Base-by-base conservation (phyloP, 2,888 invertebrate genomes). In the Cosmorhoe ocellata region DNA sequence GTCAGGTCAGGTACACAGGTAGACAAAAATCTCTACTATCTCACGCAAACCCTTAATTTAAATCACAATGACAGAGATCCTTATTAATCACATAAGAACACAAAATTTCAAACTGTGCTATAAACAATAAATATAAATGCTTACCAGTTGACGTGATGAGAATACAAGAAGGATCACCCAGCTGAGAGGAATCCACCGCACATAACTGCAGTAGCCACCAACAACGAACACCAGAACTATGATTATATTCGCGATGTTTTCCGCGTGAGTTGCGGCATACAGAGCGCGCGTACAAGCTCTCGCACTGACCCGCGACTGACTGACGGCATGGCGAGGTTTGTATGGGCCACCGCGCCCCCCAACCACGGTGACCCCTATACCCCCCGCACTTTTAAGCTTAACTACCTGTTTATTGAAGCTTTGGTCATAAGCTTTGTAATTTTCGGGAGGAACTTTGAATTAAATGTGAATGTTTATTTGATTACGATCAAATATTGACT, bases 121-220 rank as follows among this genome's bases (percentile, higher is more conserved):
- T n/a, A n/a, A n/a, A n/a, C n/a, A n/a, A n/a, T n/a, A n/a, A n/a
- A n/a, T n/a, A 18, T 28, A 12, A 10, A 81, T 30, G 34, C 84
- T 85, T 74, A 88, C 88, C 84, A 77, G 69, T 64, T 64, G 73
- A 73, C 76, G 80, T 76, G 74, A 70, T 70, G 67, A 61, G 54
- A 57, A 60, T 58, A 84, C 12, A 14, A 33, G 12, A n/a, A 22
- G 18, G 34, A 28, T 47, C 34, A 40, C 11, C 87, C 85, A 66
- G 81, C 84, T 64, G 79, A 76, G 67, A 73, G 74, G 66, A 72
- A 73, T 64, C 69, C 68, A 71, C 66, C 74, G 65, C 79, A 77
- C 87, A 88, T 88, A 67, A 59, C 63, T 58, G 7, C 5, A 24
- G 18, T 18, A 18, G 24, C 24, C 22, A 45, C 14, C 41, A 52